phyloP scores from a whole-genome alignment of 2,888 invertebrate genomes.

The Pycnomerus fuliginosus region DNA sequence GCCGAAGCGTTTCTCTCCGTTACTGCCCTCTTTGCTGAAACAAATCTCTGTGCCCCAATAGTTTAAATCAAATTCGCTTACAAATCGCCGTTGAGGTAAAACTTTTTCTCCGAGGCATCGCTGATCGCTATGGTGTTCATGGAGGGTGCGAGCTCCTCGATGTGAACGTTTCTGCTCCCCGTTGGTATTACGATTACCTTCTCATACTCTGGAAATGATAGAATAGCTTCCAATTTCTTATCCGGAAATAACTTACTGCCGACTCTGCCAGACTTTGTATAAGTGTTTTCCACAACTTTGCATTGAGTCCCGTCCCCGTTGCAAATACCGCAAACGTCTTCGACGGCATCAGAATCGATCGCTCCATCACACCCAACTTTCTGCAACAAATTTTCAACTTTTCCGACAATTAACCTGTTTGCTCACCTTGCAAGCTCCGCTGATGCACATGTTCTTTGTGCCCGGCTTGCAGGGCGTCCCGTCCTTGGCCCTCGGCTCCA shows the following conservation, averaged over 20 bases:
- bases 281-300: conserved; percentile 57
- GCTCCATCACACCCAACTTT: conserved; percentile 67
- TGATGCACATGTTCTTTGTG: conserved; percentile 64
- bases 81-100: conserved; percentile 65
- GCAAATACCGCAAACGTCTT: conserved; percentile 68
- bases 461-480: conserved; percentile 65
- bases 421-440: conserved; percentile 62
- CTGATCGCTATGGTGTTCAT: conserved; percentile 61
- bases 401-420: not conserved
- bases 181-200: conserved; percentile 61
- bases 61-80: conserved; percentile 40
- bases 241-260: conserved; percentile 30
- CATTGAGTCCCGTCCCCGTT: conserved; percentile 69
- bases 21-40: conserved; percentile 34
- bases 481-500: conserved; percentile 61
- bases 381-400: conserved; percentile 43
- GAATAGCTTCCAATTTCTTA: not conserved
- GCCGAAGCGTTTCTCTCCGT: conserved; percentile 54
- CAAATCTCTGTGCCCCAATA: not conserved
- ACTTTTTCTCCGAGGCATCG: conserved; percentile 53
- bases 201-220: conserved; percentile 53
- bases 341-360: conserved; percentile 63
- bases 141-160: conserved; percentile 59
- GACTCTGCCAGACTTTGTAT: no score
- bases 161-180: conserved; percentile 60